Base-by-base conservation (phyloP, 2,888 invertebrate species). In the Drosophila suboccidentalis region DNA sequence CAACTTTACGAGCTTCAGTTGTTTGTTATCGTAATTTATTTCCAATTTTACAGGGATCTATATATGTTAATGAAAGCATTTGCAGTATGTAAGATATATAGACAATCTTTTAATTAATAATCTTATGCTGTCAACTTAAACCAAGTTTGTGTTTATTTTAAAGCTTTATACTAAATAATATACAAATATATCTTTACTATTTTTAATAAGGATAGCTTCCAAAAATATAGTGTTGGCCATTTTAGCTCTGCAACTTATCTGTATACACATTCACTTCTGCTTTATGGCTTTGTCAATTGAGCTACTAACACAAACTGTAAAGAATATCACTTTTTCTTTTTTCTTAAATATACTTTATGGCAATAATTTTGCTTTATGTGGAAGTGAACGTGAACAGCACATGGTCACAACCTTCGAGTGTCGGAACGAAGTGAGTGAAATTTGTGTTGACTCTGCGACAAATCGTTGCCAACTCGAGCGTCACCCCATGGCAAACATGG, bases 391-490 rank as follows among this genome's bases (percentile, higher is more conserved):
- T 41, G 54, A 34, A 71, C 51, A 61, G 60, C 61, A 65, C 63
- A 66, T 69, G 72, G 55, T 58, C 49, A 55, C 71, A 82, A 70
- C 76, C 71, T 83, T 83, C 68, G 60, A 69, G 55, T 65, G 66
- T 74, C 51, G 66, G 62, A 78, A 38, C 49, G 60, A 8, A 65
- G 73, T 67, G 63, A 73, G 61, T 59, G 26, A 76, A 82, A 82
- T 71, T 80, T 86, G 83, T 88, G 87, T 84, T 79, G 87, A 83
- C 84, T 77, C 63, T 79, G 85, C 84, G 80, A 89, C 89, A 89
- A 86, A 87, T 87, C 87, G 84, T 77, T 80, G 85, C 66, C 87
- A 79, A 75, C 58, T 87, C 77, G 71, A 79, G 80, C 82, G 72
- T 65, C 67, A 63, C 17, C 51, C 54, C 79, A 69, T 38, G 58